Conservation (phyloP, 2,888 invertebrate species). For the Andricus curvator region DNA sequence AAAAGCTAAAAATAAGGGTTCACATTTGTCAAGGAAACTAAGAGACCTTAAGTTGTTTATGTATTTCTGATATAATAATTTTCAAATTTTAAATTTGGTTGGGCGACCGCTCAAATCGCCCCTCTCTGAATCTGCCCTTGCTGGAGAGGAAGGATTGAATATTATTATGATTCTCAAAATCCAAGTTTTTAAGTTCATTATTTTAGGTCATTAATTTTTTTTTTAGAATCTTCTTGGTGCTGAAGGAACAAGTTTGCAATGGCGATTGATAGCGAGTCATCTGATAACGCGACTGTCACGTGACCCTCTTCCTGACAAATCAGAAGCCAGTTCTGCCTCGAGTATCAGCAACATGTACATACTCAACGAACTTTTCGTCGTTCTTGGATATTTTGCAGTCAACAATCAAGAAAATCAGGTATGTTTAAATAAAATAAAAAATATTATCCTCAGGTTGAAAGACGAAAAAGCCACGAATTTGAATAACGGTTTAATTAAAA, state of each 20-base stretch:
- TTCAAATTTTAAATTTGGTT: too few relatives aligned
- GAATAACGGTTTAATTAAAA: too few relatives aligned
- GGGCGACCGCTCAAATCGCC: too few relatives aligned
- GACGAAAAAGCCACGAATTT: conserved; percentile 49
- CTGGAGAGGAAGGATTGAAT: background rate
- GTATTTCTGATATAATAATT: too few relatives aligned
- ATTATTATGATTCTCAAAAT: background rate
- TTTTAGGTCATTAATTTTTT: conserved; percentile 52
- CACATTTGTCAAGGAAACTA: too few relatives aligned
- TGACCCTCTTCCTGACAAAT: conserved; percentile 74
- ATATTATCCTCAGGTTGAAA: conserved; percentile 50
- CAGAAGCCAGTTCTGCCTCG: conserved; percentile 72
- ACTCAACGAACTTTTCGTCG: conserved; percentile 88
- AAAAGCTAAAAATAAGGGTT: too few relatives aligned
- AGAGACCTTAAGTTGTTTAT: too few relatives aligned
- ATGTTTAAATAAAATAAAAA: conserved; percentile 56
- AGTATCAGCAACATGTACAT: conserved; percentile 81
- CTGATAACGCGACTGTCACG: conserved; percentile 85
- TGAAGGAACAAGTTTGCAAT: conserved; percentile 92
- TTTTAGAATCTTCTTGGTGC: conserved; percentile 87
- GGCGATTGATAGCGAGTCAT: conserved; percentile 91
- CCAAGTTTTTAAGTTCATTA: background rate
- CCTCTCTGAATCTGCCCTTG: too few relatives aligned
- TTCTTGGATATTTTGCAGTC: conserved; percentile 91
- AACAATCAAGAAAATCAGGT: conserved; percentile 90